Base-by-base conservation (phyloP, 2,113 vertebrate genomes). In the human (Homo sapiens) region DNA sequence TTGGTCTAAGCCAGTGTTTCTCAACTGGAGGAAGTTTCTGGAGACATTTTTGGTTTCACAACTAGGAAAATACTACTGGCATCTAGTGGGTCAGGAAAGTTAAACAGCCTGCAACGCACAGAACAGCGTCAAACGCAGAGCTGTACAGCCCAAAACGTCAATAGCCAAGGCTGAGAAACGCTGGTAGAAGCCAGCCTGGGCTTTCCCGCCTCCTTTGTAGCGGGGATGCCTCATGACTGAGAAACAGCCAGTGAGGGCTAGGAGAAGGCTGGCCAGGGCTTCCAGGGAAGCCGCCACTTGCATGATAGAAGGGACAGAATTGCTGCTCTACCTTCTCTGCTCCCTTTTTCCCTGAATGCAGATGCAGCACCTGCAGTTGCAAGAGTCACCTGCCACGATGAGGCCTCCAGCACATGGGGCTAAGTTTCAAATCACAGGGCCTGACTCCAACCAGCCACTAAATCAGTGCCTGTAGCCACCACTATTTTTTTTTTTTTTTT, bases 301-400 rank as follows among this genome's bases (percentile, higher is more conserved):
- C 57, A 18, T n/a, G 23, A 52, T 0, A 45, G 38, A 38, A 45
- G 38, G 64, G 59, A 50, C 59, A 23, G 32, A 11, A 3, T 0
- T 1, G 27, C 35, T 13, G 8, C 32, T 17, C 22, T 0, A 0
- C 2, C 0, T 0, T 0, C 17, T 11, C 45, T 9, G 3, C 61
- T 52, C 20, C 5, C 38, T 22, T 48, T 22, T 20, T 10, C 55
- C 6, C 55, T 8, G 18, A 12, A 59, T 0, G 13, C 0, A 0
- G 40, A 5, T 2, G 12, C 10, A 1, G 17, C 5, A 4, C 30
- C 30, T 68, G 38, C 4, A 43, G 23, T 3, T 52, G 32, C 2
- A 0, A 35, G 40, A 23, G 11, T 13, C 35, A 17, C 73, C 32
- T 48, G 4, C 3, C 1, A 0, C 20, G n/a, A 16, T 1, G 8